phyloP scores from a whole-genome alignment of 2,888 invertebrate genomes.

The Rhagophthalmus giganteus region DNA sequence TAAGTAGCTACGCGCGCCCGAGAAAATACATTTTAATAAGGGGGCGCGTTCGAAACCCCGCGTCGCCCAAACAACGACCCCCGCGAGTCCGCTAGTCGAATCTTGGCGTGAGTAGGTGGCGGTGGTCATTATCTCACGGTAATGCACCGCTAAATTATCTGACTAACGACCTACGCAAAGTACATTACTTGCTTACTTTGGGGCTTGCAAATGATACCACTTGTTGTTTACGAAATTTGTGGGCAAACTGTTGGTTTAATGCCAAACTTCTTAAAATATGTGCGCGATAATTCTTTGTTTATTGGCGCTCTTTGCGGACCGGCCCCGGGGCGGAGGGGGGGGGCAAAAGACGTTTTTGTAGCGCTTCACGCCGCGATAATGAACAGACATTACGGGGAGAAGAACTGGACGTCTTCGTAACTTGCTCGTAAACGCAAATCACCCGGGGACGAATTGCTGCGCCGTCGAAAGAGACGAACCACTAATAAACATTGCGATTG shows the following conservation, averaged over 20 bases:
- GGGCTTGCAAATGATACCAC: slow-evolving; percentile 29
- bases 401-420: not conserved
- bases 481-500: too few relatives aligned
- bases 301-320: slow-evolving; percentile 8
- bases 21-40: slow-evolving; percentile 23
- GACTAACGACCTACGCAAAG: slow-evolving; percentile 39
- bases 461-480: too few relatives aligned
- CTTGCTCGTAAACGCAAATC: too few relatives aligned
- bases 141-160: slow-evolving; percentile 42
- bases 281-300: slow-evolving; percentile 19
- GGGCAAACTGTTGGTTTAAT: slow-evolving; percentile 30
- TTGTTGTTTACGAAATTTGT: slow-evolving; percentile 28
- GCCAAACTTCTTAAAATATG: slow-evolving; percentile 25
- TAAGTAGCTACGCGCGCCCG: too few relatives aligned
- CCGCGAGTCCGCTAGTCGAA: slow-evolving; percentile 20
- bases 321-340: too few relatives aligned
- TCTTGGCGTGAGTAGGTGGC: slow-evolving; percentile 34
- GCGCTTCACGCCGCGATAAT: not conserved
- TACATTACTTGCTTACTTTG: slow-evolving; percentile 27
- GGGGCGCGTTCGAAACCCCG: too few relatives aligned
- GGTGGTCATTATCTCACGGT: slow-evolving; percentile 41
- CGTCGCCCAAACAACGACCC: too few relatives aligned
- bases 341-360: not conserved
- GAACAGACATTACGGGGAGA: not conserved
- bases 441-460: too few relatives aligned